Evolutionary conservation across 35 echinoderm and acorn worm species (phyloP).

Genomic region (Patiria miniata): DNA sequence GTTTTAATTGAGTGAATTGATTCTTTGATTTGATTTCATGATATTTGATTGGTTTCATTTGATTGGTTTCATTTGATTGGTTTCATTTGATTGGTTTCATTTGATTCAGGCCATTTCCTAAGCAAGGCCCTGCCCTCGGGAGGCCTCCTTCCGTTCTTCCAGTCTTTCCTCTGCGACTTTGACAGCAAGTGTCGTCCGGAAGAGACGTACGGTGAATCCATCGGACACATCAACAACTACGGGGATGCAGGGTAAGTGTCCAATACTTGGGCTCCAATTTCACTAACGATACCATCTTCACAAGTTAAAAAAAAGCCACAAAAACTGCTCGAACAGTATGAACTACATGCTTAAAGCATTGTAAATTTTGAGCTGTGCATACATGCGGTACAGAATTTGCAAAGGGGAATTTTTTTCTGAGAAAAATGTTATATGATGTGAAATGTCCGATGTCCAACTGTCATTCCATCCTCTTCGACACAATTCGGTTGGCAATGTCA

Average conservation of each 20-base stretch:
- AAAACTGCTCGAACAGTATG: neutral
- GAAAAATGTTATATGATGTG: too few relatives aligned
- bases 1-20: too few relatives aligned
- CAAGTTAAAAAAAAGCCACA: neutral
- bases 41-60: too few relatives aligned
- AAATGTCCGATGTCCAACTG: too few relatives aligned
- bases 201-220: slow-evolving; percentile 55
- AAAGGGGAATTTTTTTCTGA: too few relatives aligned
- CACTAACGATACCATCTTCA: neutral
- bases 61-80: too few relatives aligned
- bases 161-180: slow-evolving; percentile 73
- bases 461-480: too few relatives aligned
- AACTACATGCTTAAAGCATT: neutral
- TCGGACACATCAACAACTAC: slow-evolving; percentile 70
- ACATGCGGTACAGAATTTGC: too few relatives aligned
- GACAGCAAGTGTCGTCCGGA: slow-evolving; percentile 49
- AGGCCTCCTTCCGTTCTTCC: slow-evolving; percentile 75
- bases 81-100: too few relatives aligned
- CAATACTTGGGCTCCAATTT: neutral
- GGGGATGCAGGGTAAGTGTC: slow-evolving; percentile 70
- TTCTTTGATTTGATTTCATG: too few relatives aligned
- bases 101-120: slow-evolving; percentile 74
- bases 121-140: slow-evolving; percentile 88
- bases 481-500: too few relatives aligned
- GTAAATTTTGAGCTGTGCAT: neutral